Evolutionary conservation across 1,140 invertebrate genomes (phyloP), one percentile per base, ranked within the genome.

Genomic region (Panagrolaimus sp.): DNA sequence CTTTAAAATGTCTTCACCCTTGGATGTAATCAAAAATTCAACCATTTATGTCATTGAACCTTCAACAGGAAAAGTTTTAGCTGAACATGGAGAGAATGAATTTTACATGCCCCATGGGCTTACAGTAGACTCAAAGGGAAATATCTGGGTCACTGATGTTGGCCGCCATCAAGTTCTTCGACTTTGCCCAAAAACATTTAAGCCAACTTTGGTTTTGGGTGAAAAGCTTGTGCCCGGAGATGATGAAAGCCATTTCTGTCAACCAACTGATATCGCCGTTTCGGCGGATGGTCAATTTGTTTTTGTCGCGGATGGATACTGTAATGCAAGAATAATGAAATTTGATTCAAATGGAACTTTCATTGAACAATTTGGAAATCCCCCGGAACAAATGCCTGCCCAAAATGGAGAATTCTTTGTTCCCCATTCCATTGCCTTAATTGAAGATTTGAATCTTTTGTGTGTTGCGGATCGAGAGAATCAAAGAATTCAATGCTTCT

Each of bases 381-480:
- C 75, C 3, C 48, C 17, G 8, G 6, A 9, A 15, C 38, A 21
- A 21, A 26, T 71, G 26, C 26, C 73, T 9, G 67, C 76, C 4
- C 52, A 68, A 55, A 44, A n/a, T 7, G 76, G 76, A 21, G 71
- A 82, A 63, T 84, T 92, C 43, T 86, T 87, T 76, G 88, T 92
- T 38, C 91, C 93, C 0, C 94, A 96, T 84, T 90, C 89, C 52
- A 84, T 96, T 21, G 89, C 91, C 0, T 84, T 97, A 24, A 85
- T 93, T 64, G 91, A 94, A 80, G 87, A 91, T 43, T 83, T 89
- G 67, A 91, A 93, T 80, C 83, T 92, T 0, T 80, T 96, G 0
- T 96, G 93, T 84, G 89, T 96, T 15, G 94, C 94, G n/a, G 94
- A 98, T 85, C 88, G 94, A 71, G 93, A 96, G 84, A 91, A 96